phyloP scores from a whole-genome alignment of 2,888 invertebrate species.

The Meiosimyza decipiens region DNA sequence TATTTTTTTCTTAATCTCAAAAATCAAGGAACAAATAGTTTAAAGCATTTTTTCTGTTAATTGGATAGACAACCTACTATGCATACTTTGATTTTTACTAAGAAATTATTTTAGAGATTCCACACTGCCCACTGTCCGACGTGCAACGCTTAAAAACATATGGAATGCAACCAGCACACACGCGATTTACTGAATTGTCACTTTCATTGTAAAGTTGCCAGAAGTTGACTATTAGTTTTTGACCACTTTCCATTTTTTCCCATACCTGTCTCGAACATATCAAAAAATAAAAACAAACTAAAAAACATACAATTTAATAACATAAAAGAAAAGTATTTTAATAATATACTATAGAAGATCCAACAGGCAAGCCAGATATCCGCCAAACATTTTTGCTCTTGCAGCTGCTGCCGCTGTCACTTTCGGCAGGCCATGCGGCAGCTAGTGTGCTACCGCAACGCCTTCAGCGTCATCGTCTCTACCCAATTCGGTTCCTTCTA shows the following conservation, averaged over 20 bases:
- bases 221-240: slow-evolving; percentile 23
- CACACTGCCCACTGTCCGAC: not conserved
- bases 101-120: no score
- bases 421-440: slow-evolving; percentile 11
- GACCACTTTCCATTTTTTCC: slow-evolving; percentile 52
- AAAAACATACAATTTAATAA: slow-evolving; percentile 27
- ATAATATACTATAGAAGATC: not conserved
- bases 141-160: not conserved
- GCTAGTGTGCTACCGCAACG: not conserved
- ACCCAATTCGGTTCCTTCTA: not conserved
- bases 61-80: no score
- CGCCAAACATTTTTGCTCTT: slow-evolving; percentile 30
- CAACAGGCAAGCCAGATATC: slow-evolving; percentile 37
- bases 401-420: not conserved
- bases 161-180: no score
- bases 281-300: not conserved
- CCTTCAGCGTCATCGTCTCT: not conserved
- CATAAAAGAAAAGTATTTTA: not conserved
- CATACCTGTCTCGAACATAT: slow-evolving; percentile 18
- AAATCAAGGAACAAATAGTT: no score
- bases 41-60: no score
- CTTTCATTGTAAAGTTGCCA: slow-evolving; percentile 32
- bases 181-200: slow-evolving; percentile 17
- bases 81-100: no score
- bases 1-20: no score